Evolutionary conservation across 2,113 vertebrate genomes (phyloP).

Genomic region (Baryphthengus martii): DNA sequence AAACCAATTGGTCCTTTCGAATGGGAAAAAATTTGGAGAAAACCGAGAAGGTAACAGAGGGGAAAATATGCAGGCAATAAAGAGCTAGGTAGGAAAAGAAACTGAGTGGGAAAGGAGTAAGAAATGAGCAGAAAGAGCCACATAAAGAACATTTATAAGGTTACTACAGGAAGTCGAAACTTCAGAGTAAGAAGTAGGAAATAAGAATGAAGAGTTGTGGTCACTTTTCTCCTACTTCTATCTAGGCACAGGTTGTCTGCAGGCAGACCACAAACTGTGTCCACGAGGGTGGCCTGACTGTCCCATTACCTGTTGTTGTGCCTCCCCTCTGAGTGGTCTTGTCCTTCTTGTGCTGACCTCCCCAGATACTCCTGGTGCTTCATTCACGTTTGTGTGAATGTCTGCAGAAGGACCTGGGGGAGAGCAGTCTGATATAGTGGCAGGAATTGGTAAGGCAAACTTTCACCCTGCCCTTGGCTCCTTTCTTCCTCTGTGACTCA

Average conservation of each 20-base stretch:
- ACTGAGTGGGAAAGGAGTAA: not conserved
- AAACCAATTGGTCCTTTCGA: not conserved
- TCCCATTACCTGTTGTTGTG: too few relatives aligned
- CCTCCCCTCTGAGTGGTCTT: too few relatives aligned
- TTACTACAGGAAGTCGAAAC: not conserved
- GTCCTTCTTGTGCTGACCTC: not conserved
- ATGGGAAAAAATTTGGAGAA: not conserved
- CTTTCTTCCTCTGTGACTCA: not conserved
- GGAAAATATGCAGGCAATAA: not conserved
- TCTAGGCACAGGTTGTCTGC: not conserved
- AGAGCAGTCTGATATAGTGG: too few relatives aligned
- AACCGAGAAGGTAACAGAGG: not conserved
- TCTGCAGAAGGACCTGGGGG: too few relatives aligned
- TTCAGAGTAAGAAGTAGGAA: not conserved
- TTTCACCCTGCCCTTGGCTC: not conserved
- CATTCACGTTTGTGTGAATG: rapidly evolving
- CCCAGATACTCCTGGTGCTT: not conserved
- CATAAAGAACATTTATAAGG: not conserved
- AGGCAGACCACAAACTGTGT: too few relatives aligned
- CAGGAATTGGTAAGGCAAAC: not conserved
- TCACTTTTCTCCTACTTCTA: not conserved
- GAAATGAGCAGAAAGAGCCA: not conserved
- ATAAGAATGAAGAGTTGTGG: not conserved
- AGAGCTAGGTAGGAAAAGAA: not conserved
- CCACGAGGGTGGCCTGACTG: rapidly evolving